phyloP scores from a whole-genome alignment of 2,113 vertebrate genomes.

The Prunella fulvescens region DNA sequence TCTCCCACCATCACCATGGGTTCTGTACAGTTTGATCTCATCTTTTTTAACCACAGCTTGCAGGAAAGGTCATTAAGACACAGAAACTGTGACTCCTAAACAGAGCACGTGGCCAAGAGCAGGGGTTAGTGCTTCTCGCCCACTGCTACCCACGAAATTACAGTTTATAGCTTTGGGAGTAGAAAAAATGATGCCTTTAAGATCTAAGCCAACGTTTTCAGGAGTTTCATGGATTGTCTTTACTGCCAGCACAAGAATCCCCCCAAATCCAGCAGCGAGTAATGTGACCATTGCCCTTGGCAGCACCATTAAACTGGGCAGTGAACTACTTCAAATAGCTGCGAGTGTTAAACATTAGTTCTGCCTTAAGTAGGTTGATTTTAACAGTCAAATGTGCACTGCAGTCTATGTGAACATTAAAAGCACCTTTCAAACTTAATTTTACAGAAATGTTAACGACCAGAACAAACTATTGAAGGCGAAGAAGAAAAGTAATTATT shows the following conservation, averaged over 20 bases:
- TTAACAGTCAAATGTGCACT: constrained; percentile 67
- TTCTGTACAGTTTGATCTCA: neutral
- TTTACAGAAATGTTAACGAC: constrained; percentile 80
- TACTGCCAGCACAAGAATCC: constrained; percentile 37
- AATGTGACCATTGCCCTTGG: constrained; percentile 69
- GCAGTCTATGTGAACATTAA: constrained; percentile 74
- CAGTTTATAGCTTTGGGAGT: constrained; percentile 28
- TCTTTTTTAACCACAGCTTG: neutral
- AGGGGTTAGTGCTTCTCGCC: neutral
- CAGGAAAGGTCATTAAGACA: neutral
- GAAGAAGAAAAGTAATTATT: constrained; percentile 77
- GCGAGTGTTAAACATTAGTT: constrained; percentile 74
- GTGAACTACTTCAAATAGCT: constrained; percentile 76
- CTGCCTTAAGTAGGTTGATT: constrained; percentile 71
- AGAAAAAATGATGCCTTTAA: constrained; percentile 22
- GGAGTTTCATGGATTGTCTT: constrained; percentile 49
- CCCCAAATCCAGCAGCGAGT: constrained; percentile 23
- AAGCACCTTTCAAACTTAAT: constrained; percentile 77
- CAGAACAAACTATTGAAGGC: constrained; percentile 72
- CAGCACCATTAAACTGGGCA: constrained; percentile 74
- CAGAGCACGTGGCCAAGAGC: neutral
- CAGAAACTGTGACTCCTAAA: neutral
- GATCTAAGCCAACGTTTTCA: constrained; percentile 14
- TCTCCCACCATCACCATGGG: neutral
- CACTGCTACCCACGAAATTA: constrained; percentile 20